These are phyloP conservation scores for Clamator glandarius DNA, from an alignment of 2,797 vertebrate species.

Conservation along the genomic window DNA sequence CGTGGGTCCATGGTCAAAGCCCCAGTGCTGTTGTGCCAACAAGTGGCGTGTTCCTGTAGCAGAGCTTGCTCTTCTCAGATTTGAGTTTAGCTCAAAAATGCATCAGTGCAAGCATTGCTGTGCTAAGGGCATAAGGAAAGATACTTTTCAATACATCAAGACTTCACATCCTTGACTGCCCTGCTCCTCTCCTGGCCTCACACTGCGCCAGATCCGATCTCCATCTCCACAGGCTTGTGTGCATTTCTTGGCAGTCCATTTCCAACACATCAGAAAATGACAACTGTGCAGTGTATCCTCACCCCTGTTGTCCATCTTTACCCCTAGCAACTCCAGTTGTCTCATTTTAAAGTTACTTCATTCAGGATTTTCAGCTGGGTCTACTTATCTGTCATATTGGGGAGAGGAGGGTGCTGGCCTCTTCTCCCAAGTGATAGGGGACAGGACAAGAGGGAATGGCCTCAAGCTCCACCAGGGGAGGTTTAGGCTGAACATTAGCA, in stretches of 20 bases:
- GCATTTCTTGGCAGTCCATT: neutral
- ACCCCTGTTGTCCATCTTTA: neutral
- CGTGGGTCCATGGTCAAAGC: accelerated
- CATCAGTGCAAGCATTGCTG: neutral
- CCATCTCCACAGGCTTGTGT: neutral
- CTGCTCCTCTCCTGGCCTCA: neutral
- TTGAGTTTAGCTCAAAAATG: neutral
- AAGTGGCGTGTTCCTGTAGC: accelerated
- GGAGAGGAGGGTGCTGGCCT: too few species aligned
- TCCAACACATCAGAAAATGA: neutral
- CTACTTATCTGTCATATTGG: neutral
- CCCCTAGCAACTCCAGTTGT: accelerated
- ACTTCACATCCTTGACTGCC: neutral
- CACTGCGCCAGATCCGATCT: neutral
- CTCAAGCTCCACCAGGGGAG: too few species aligned
- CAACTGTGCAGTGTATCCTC: neutral
- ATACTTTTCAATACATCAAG: neutral
- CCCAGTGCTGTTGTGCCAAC: accelerated
- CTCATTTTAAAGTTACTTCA: neutral
- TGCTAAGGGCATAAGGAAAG: too few species aligned
- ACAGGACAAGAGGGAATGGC: too few species aligned
- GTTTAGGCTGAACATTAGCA: too few species aligned
- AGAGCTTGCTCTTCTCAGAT: neutral
- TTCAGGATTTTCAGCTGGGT: neutral
- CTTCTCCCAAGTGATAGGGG: too few species aligned